Conservation (phyloP, 2,888 invertebrate genomes). For the Entomobrya proxima region DNA sequence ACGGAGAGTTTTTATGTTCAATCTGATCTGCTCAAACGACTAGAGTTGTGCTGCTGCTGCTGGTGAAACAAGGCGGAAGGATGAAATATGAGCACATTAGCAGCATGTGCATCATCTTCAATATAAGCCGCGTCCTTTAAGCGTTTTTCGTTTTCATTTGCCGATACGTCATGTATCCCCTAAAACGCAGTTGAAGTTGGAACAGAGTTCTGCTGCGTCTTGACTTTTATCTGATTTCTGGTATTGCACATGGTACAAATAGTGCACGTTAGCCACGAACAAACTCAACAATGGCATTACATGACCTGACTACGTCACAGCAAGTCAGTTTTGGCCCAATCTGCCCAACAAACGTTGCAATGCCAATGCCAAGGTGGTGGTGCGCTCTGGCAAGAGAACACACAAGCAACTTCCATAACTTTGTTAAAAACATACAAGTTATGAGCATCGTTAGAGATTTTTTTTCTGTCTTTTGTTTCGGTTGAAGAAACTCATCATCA, state of each 20-base stretch:
- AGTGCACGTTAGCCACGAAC: neutral
- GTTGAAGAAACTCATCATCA: conserved; percentile 65
- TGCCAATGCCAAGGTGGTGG: conserved; percentile 58
- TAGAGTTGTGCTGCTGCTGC: neutral
- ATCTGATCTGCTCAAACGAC: conserved; percentile 21
- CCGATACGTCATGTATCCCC: neutral
- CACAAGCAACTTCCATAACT: conserved; percentile 25
- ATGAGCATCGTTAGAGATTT: conserved; percentile 48
- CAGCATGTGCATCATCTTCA: conserved; percentile 16
- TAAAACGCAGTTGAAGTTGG: neutral
- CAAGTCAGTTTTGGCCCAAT: neutral
- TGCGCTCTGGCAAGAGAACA: conserved; percentile 1
- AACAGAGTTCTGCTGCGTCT: neutral
- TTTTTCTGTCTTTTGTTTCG: conserved; percentile 61
- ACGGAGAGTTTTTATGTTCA: conserved; percentile 24
- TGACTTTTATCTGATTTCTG: conserved; percentile 13
- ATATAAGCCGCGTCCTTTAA: neutral
- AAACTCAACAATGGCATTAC: neutral
- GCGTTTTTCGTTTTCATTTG: neutral
- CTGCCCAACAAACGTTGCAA: conserved; percentile 16
- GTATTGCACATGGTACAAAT: conserved; percentile 13
- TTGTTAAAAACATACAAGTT: conserved; percentile 42
- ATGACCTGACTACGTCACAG: neutral
- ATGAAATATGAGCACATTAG: conserved; percentile 43
- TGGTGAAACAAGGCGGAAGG: conserved; percentile 55